Evolutionary conservation across 2,888 invertebrate species (phyloP), one percentile per base, ranked within the genome.

Genomic region (Maniola hyperantus): DNA sequence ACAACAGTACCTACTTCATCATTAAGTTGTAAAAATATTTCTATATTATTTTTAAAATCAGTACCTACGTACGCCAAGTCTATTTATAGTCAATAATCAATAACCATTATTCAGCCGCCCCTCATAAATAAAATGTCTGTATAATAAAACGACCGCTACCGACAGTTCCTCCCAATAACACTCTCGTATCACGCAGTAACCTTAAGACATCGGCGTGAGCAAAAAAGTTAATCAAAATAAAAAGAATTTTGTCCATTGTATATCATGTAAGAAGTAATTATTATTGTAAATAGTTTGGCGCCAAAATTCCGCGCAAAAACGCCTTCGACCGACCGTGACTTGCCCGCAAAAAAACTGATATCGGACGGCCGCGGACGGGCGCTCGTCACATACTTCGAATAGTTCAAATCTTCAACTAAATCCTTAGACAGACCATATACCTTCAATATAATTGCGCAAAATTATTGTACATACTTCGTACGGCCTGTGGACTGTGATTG

Each of bases 261-360:
- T 68, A 64, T 57, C 64, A 61, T 66, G 58, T 59, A 66, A 65
- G 54, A 70, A 66, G 70, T 57, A 51, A 71, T 70, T 48, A 48
- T 48, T 46, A 46, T 60, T 67, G 64, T 68, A 67, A 70, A 70
- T 70, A 65, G 65, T 71, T 71, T 83, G 91, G 91, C 91, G 91
- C 91, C 89, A 85, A 91, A 89, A 91, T 90, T 88, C 85, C 85
- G 80, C 78, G 79, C 82, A 91, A 91, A 91, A 91, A 91, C 82
- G 71, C 77, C 75, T 74, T 76, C 85, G 89, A 89, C 85, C 91
- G 91, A 81, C 91, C 91, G 78, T 91, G 91, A 91, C 91, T 88
- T 77, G 69, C 59, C 54, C 50, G 65, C 68, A 77, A 81, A 85
- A 84, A 84, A 88, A 86, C 80, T 71, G 54, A 15, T 54, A 34